Conservation (phyloP, 1,140 invertebrate genomes). For the Tigriopus japonicus region DNA sequence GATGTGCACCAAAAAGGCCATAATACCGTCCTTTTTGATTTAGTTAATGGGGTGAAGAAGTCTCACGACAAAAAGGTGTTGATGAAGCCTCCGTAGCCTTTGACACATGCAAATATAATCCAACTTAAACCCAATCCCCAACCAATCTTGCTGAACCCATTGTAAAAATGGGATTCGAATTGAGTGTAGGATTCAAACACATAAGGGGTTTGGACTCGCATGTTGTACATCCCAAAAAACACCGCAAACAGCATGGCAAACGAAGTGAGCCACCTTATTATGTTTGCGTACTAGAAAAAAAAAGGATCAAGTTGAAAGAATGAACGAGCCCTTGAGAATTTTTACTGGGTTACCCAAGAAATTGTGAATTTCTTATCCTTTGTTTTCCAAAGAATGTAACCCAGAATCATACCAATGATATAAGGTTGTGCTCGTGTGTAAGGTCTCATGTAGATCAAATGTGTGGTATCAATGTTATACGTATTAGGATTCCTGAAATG, state of each 20-base stretch:
- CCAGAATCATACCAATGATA: constrained; percentile 4
- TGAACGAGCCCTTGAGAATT: too few species aligned
- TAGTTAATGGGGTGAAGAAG: constrained; percentile 55
- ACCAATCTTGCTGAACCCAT: constrained; percentile 56
- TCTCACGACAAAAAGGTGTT: constrained; percentile 53
- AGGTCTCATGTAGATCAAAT: too few species aligned
- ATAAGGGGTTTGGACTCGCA: neutral
- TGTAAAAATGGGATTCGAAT: constrained; percentile 46
- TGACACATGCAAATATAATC: constrained; percentile 71
- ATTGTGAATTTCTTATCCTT: constrained; percentile 1
- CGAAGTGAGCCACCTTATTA: constrained; percentile 2
- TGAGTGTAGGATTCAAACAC: neutral
- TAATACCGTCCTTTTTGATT: constrained; percentile 76
- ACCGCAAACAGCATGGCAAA: constrained; percentile 3
- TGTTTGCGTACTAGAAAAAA: neutral
- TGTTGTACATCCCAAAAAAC: constrained; percentile 3
- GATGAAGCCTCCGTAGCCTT: constrained; percentile 52
- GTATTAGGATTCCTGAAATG: too few species aligned
- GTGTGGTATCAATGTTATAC: too few species aligned
- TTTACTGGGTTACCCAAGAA: neutral
- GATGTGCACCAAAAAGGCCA: constrained; percentile 63
- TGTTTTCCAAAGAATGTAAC: constrained; percentile 8
- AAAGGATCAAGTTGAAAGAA: too few species aligned
- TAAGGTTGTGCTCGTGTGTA: constrained; percentile 4
- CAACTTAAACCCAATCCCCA: constrained; percentile 64